Evolutionary conservation across 2,113 vertebrate species (phyloP), one percentile per base, ranked within the genome.

Genomic region (Lamprotornis superbus): DNA sequence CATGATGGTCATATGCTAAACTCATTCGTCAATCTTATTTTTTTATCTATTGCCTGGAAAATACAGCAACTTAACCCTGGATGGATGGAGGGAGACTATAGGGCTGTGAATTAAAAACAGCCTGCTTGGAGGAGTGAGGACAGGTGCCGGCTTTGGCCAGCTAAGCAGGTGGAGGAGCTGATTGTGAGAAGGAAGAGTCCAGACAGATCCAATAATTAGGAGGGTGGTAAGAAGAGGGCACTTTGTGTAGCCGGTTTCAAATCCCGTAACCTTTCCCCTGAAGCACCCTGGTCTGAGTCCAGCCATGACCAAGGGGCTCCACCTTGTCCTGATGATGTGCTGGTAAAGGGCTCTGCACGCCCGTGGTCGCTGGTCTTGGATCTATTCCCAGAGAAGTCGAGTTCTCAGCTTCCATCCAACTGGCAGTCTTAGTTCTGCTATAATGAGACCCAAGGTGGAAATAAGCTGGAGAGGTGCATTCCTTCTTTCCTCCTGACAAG

Each of bases 271-370:
- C 79, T 95, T 93, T 95, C 85, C 93, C 73, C 74, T 87, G 91
- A 39, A 90, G 84, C 37, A 74, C 31, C 31, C 64, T 93, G 77
- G 46, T 95, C 42, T 2, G 31, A 89, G 80, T 83, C 82, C 95
- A 97, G 69, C 30, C 46, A 19, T 46, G 49, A 81, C 82, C 90
- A 90, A 39, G 55, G 93, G 73, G 68, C 47, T 90, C 55, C 61
- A 69, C 77, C 57, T 78, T 90, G 64, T 95, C 88, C 87, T 93
- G 81, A 95, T 79, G 93, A 95, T 76, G 89, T 97, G 93, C 94
- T 73, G 87, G 74, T 87, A 93, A 95, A 95, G 93, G 47, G 47
- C 80, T 94, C 90, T 81, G 71, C 68, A 57, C 35, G 20, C 40
- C 8, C 3, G 40, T 24, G 81, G 90, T 68, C 80, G 37, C 86